Percentiles rank a stretch among this genome's conserved stretches.
Evolutionary conservation across 2,113 vertebrate genomes (phyloP).

Genomic region (Typhlomys cinereus): DNA sequence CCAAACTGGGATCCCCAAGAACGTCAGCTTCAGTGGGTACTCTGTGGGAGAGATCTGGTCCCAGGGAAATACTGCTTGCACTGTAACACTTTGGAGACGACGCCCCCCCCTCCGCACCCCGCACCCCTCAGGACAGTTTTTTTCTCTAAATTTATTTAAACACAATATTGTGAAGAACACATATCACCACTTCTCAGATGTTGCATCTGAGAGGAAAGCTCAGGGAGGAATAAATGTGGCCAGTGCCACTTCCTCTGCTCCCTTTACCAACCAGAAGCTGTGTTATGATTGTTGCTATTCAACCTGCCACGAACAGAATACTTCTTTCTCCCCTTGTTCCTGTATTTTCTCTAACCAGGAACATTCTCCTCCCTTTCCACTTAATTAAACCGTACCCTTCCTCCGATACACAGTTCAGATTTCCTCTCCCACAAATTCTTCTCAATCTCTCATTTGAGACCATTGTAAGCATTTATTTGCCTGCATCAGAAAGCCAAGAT

Average conservation of each 20-base stretch:
- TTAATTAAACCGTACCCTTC: slow-evolving; percentile 41
- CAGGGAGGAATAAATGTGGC: neutral
- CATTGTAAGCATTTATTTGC: neutral
- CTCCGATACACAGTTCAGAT: neutral
- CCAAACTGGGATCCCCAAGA: neutral
- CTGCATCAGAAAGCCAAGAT: slow-evolving; percentile 31
- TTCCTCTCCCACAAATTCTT: slow-evolving; percentile 10
- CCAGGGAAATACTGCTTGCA: neutral
- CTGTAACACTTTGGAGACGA: neutral
- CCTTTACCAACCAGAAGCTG: neutral
- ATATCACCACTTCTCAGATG: neutral
- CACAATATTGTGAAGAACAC: neutral
- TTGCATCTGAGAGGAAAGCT: neutral
- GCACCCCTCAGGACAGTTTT: neutral
- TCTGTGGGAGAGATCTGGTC: neutral
- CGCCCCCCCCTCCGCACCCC: neutral
- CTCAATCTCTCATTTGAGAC: neutral
- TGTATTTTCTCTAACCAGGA: neutral
- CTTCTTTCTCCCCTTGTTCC: neutral
- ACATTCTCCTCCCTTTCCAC: neutral
- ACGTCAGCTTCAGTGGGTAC: no score
- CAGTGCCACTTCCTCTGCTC: neutral
- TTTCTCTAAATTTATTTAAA: neutral
- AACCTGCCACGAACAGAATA: neutral
- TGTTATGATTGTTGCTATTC: neutral